Base-by-base conservation (phyloP, 2,888 invertebrate species). In the Chloromyia formosa region DNA sequence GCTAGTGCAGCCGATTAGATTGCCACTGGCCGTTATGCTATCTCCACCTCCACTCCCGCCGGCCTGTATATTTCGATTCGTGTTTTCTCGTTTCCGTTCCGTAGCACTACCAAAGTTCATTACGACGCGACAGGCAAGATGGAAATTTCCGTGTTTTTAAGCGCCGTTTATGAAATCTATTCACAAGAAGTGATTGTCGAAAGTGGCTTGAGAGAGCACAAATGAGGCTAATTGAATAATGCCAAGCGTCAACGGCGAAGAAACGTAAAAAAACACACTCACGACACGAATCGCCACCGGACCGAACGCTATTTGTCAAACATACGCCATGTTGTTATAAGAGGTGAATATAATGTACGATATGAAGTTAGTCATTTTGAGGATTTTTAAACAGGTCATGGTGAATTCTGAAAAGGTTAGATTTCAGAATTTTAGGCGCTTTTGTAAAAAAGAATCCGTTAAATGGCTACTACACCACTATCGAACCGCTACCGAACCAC, bases 251-350 rank as follows among this genome's bases (percentile, higher is more conserved):
- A 54, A 58, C 61, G 60, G 53, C 62, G 40, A 58, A 73, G 66
- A 54, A 35, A 53, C 12, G 73, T 16, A 64, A 62, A 73, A n/a
- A 74, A 45, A 20, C 60, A 72, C 56, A 16, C 73, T 18, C 73
- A 35, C 35, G 74, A 49, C 74, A 22, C 60, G 64, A 72, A 60
- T 35, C 73, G 23, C 22, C 66, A 35, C 62, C 49, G 71, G 58
- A 60, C 45, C 40, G 58, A 62, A 75, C 68, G 61, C 75, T 62
- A 76, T 74, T 76, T 76, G 76, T 76, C 76, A 76, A 76, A 76
- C 71, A 61, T 73, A 71, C 76, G 76, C 76, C 76, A 76, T 76
- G 73, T 76, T 76, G 73, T 74, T 74, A 40, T 45, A 66, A 40
- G 54, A 53, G 73, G 58, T 72, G 58, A 60, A 12, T 42, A 16